These are phyloP conservation scores for Lottia gigantea DNA, from an alignment of 2,888 invertebrate genomes.

Conservation along the genomic window DNA sequence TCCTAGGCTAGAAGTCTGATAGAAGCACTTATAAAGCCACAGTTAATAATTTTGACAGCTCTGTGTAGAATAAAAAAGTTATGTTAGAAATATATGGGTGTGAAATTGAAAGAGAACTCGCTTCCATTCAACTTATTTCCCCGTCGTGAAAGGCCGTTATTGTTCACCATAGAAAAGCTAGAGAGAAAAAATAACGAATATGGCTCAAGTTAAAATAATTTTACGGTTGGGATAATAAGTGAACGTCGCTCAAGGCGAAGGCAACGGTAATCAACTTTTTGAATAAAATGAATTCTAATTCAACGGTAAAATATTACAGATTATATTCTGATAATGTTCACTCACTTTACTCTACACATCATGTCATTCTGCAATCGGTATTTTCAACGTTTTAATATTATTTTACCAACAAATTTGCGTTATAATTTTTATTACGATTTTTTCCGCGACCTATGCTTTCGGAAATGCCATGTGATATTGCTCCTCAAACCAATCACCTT, in stretches of 20 bases:
- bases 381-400: too few species aligned
- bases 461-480: too few species aligned
- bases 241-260: slow-evolving; percentile 6
- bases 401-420: too few species aligned
- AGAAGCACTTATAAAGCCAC: slow-evolving; percentile 5
- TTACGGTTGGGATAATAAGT: not conserved
- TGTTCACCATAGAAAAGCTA: not conserved
- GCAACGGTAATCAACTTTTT: not conserved
- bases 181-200: slow-evolving; percentile 5
- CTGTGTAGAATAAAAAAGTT: not conserved
- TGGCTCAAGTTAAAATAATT: not conserved
- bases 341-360: too few species aligned
- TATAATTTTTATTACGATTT: too few species aligned
- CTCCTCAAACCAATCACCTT: too few species aligned
- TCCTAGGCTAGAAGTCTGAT: not conserved
- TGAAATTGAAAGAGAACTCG: not conserved
- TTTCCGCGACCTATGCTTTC: too few species aligned
- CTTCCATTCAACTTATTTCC: not conserved
- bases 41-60: slow-evolving; percentile 11
- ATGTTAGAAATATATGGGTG: not conserved
- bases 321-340: too few species aligned
- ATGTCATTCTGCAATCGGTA: too few species aligned
- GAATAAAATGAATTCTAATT: too few species aligned
- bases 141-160: not conserved
- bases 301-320: too few species aligned